Conservation (phyloP, 2,888 invertebrate genomes). For the Neoitamus cyanurus region DNA sequence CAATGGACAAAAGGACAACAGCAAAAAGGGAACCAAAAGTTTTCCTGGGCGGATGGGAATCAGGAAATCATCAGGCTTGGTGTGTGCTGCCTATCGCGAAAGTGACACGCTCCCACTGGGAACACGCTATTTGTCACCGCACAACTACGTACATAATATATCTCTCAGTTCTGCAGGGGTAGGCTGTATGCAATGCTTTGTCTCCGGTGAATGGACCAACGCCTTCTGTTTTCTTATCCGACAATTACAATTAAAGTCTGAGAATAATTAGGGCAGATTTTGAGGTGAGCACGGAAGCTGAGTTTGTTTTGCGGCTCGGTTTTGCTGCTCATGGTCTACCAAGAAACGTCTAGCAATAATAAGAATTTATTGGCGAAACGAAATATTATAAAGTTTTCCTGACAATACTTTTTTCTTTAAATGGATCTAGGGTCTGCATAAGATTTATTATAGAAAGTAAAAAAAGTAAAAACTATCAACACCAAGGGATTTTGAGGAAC, state of each 20-base stretch:
- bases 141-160: no score
- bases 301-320: neutral
- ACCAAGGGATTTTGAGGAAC: no score
- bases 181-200: neutral
- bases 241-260: constrained; percentile 21
- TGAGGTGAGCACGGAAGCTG: neutral
- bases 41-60: constrained; percentile 28
- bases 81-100: neutral
- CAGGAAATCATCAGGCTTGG: neutral
- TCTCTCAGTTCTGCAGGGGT: neutral
- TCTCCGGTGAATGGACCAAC: constrained; percentile 16
- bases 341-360: neutral
- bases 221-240: constrained; percentile 13
- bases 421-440: no score
- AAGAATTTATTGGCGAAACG: neutral
- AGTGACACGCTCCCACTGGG: neutral
- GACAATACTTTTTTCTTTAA: no score
- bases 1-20: constrained; percentile 13
- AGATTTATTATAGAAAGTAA: no score
- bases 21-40: neutral
- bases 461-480: no score
- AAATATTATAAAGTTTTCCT: neutral
- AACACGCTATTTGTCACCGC: neutral
- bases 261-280: neutral
- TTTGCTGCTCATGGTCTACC: neutral